Evolutionary conservation across 2,888 invertebrate genomes (phyloP).

Genomic region (Anagyrus pseudococci): DNA sequence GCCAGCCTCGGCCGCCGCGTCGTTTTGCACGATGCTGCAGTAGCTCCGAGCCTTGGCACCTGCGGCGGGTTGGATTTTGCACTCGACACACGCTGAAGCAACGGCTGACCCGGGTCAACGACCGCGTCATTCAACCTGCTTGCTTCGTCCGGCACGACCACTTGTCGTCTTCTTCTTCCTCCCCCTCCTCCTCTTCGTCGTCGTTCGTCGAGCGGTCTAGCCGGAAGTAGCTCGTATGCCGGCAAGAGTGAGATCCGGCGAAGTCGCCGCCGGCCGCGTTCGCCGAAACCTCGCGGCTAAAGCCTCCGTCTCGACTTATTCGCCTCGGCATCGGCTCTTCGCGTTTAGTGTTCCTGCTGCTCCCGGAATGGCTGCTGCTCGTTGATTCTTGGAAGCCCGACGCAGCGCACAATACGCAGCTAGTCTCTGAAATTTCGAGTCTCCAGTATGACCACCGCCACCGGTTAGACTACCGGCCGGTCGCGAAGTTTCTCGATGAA

Average conservation of each 20-base stretch:
- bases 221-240: no score
- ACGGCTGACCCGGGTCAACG: neutral
- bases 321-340: no score
- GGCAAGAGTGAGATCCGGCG: constrained; percentile 24
- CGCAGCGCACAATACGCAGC: constrained; percentile 43
- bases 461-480: no score
- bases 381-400: constrained; percentile 25
- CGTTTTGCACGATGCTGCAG: constrained; percentile 42
- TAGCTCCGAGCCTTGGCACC: constrained; percentile 42
- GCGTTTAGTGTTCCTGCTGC: no score
- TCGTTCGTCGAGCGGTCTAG: neutral
- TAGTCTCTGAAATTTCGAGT: no score
- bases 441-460: no score
- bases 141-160: neutral
- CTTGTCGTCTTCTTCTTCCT: no score
- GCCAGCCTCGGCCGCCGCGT: no score
- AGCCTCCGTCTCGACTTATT: no score
- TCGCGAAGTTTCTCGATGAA: no score
- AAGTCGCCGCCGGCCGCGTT: constrained; percentile 5
- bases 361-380: no score
- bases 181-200: constrained; percentile 19
- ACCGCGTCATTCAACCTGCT: neutral
- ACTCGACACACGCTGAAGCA: constrained; percentile 6
- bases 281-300: neutral
- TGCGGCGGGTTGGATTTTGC: constrained; percentile 17